Evolutionary conservation across 2,113 vertebrate species (phyloP).

Genomic region (Misgurnus mizolepis): DNA sequence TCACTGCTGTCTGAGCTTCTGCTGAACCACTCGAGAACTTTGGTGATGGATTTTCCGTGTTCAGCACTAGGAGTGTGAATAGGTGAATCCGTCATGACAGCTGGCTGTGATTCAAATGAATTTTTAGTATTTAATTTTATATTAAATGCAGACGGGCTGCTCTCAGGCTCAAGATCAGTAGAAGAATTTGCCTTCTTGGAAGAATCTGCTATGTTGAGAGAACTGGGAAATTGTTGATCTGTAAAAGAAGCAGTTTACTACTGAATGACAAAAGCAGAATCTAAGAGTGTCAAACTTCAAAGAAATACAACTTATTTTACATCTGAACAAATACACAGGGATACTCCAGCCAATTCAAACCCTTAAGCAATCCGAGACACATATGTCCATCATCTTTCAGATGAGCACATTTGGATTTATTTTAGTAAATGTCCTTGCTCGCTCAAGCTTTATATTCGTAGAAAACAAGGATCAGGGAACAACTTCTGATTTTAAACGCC

Average conservation of each 20-base stretch:
- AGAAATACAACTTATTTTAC: background rate
- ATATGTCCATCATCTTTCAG: no score
- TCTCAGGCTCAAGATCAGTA: conserved; percentile 19
- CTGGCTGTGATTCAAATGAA: conserved; percentile 61
- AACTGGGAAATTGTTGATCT: conserved; percentile 71
- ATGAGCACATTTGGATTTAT: no score
- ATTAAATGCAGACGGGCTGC: conserved; percentile 61
- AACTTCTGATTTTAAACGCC: no score
- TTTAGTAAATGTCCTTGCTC: no score
- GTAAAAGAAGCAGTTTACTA: conserved; percentile 66
- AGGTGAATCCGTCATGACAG: conserved; percentile 63
- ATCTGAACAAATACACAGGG: no score
- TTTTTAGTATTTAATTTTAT: conserved; percentile 77
- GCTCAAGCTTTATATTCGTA: no score
- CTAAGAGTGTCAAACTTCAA: background rate
- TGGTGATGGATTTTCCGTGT: conserved; percentile 82
- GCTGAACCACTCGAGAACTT: conserved; percentile 94
- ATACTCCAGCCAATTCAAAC: no score
- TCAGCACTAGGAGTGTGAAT: conserved; percentile 71
- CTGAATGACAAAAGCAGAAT: background rate
- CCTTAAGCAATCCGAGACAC: no score
- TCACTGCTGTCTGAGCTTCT: conserved; percentile 79
- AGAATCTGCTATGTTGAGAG: conserved; percentile 59
- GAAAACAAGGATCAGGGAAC: no score
- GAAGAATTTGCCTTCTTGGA: conserved; percentile 6